A percentile compares a stretch with the other conserved stretches of the same genome.
Evolutionary conservation across 2,888 invertebrate genomes (phyloP).

Genomic region (Tipula vernalis): DNA sequence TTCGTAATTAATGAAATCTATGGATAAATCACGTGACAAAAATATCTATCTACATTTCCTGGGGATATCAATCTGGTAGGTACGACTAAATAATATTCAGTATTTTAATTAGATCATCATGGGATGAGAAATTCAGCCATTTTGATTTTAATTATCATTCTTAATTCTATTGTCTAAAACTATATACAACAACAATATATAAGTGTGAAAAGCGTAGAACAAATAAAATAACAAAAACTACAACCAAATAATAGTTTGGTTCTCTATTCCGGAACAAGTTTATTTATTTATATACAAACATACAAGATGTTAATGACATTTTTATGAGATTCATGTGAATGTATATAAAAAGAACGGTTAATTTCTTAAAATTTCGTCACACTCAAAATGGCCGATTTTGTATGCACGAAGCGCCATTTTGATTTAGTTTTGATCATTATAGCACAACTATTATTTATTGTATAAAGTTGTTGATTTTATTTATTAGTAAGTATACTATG

Average conservation of each 20-base stretch:
- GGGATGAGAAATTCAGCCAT: background rate
- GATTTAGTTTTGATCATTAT: background rate
- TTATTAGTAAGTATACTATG: background rate
- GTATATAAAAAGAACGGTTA: background rate
- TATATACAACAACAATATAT: background rate
- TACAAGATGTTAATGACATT: background rate
- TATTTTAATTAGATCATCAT: background rate
- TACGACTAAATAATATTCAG: background rate
- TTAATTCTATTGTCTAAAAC: background rate
- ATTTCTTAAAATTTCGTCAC: background rate
- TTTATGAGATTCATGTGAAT: background rate
- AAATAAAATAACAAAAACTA: background rate
- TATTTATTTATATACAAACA: background rate
- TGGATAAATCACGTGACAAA: background rate
- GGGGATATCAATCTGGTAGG: background rate
- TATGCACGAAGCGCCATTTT: background rate
- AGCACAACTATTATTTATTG: background rate
- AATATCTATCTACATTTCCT: background rate
- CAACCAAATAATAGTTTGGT: background rate
- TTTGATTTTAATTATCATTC: background rate
- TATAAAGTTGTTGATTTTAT: background rate
- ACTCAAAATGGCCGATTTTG: background rate
- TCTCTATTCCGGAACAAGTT: background rate
- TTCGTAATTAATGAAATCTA: background rate
- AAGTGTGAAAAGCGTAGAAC: background rate